Percentiles rank a stretch among this genome's conserved stretches.
These are phyloP conservation scores for Luffia ferchaultella DNA, from an alignment of 2,888 invertebrate species.

Conservation along the genomic window DNA sequence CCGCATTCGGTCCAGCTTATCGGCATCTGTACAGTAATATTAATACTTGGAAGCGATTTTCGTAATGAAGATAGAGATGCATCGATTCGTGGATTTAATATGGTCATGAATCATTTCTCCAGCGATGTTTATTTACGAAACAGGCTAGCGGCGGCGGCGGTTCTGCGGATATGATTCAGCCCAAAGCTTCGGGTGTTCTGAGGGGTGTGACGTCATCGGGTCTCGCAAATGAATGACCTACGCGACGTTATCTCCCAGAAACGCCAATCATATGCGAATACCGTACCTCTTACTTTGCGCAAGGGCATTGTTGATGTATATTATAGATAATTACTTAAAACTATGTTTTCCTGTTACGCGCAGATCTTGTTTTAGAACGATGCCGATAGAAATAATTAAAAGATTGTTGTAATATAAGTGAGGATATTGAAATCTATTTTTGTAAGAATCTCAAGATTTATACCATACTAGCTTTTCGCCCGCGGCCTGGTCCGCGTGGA, in stretches of 20 bases:
- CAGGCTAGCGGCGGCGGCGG: slow-evolving; percentile 15
- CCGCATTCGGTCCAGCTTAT: too few relatives aligned
- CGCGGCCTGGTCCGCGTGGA: too few relatives aligned
- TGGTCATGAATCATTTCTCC: slow-evolving; percentile 26
- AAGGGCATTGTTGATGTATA: too few relatives aligned
- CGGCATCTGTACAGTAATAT: neutral
- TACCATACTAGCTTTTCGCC: too few relatives aligned
- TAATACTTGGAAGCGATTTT: neutral
- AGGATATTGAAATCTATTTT: too few relatives aligned
- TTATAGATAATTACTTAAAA: too few relatives aligned
- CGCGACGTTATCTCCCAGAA: slow-evolving; percentile 17
- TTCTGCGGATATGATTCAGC: slow-evolving; percentile 26
- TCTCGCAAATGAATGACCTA: slow-evolving; percentile 22
- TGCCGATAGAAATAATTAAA: too few relatives aligned
- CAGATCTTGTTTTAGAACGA: too few relatives aligned
- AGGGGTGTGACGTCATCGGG: slow-evolving; percentile 9
- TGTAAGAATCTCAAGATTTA: too few relatives aligned
- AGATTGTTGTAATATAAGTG: too few relatives aligned
- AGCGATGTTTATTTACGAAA: slow-evolving; percentile 31
- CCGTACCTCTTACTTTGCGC: too few relatives aligned
- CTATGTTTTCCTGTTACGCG: too few relatives aligned
- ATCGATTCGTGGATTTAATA: neutral
- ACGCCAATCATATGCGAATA: neutral
- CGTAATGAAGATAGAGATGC: neutral
- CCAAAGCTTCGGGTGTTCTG: slow-evolving; percentile 5